A percentile compares a stretch with the other conserved stretches of the same genome.
Conservation (phyloP, 2,113 vertebrate genomes). For the Hyperopisus bebe region DNA sequence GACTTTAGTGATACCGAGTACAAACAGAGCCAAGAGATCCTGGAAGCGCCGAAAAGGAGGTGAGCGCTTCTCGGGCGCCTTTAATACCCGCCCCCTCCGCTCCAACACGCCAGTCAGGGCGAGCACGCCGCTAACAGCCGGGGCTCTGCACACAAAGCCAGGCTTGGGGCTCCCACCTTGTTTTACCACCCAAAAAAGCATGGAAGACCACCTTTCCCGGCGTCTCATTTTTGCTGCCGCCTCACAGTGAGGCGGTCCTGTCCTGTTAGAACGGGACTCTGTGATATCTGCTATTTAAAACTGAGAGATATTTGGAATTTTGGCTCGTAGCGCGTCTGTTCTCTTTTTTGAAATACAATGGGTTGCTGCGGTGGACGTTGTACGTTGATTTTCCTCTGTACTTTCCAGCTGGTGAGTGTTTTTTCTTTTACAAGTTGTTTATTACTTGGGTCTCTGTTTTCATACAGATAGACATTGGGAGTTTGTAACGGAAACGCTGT, state of each 20-base stretch:
- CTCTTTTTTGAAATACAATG: constrained; percentile 55
- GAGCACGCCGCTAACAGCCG: constrained; percentile 7
- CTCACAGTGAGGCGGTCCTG: constrained; percentile 22
- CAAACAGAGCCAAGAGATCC: background rate
- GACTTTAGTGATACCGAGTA: background rate
- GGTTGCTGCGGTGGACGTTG: constrained; percentile 81
- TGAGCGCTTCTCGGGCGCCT: background rate
- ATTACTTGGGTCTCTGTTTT: background rate
- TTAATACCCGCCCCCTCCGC: background rate
- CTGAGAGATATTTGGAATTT: background rate
- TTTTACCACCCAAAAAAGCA: constrained; percentile 32
- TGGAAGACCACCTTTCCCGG: constrained; percentile 37
- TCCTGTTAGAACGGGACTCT: constrained; percentile 31
- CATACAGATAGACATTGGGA: background rate
- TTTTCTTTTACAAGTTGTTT: background rate
- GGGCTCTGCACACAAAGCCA: background rate
- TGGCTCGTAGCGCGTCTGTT: constrained; percentile 19
- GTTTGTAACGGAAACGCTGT: background rate
- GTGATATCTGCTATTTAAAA: constrained; percentile 18
- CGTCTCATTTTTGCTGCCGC: constrained; percentile 18
- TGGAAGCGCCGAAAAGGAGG: background rate
- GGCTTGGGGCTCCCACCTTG: background rate
- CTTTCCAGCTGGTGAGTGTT: constrained; percentile 80
- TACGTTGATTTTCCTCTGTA: constrained; percentile 75
- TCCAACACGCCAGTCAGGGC: background rate